Percentiles rank a stretch among this genome's conserved stretches.
Evolutionary conservation across 2,113 vertebrate genomes (phyloP).

Genomic region (Gymnocephalus cernua): DNA sequence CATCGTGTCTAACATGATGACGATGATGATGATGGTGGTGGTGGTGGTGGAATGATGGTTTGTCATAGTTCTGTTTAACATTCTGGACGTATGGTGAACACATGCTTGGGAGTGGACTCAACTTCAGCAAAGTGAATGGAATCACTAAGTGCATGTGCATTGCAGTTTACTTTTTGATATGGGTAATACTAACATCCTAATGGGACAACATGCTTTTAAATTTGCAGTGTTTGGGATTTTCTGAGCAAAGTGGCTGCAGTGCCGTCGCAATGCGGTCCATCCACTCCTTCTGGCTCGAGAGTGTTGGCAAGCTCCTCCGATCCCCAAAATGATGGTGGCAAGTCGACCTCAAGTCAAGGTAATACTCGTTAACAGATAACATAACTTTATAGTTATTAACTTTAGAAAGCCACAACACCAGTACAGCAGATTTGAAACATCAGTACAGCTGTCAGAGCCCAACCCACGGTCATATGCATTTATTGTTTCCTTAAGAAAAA

Average conservation of each 20-base stretch:
- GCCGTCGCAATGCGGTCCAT: background rate
- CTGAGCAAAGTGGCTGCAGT: background rate
- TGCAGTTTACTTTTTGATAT: background rate
- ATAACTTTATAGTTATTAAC: slow-evolving; percentile 24
- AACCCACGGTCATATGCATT: slow-evolving; percentile 17
- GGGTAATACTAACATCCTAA: background rate
- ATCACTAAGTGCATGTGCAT: background rate
- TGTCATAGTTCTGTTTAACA: background rate
- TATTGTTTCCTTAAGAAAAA: slow-evolving; percentile 19
- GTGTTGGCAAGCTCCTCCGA: background rate
- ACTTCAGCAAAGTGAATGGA: background rate
- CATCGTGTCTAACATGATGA: background rate
- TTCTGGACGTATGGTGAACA: background rate
- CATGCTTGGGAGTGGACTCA: background rate
- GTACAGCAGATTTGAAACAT: slow-evolving; percentile 3
- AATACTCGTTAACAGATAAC: slow-evolving; percentile 20
- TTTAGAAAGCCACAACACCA: background rate
- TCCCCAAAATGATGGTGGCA: slow-evolving; percentile 6
- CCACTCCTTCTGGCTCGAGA: background rate
- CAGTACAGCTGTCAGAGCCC: background rate
- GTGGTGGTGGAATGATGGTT: too few relatives aligned
- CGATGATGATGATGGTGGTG: too few relatives aligned
- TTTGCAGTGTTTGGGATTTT: slow-evolving; percentile 35
- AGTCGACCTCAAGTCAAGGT: slow-evolving; percentile 24
- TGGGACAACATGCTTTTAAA: slow-evolving; percentile 9